These are phyloP conservation scores for Sebastes hopkinsi DNA, from an alignment of 2,797 vertebrate genomes.

Conservation along the genomic window DNA sequence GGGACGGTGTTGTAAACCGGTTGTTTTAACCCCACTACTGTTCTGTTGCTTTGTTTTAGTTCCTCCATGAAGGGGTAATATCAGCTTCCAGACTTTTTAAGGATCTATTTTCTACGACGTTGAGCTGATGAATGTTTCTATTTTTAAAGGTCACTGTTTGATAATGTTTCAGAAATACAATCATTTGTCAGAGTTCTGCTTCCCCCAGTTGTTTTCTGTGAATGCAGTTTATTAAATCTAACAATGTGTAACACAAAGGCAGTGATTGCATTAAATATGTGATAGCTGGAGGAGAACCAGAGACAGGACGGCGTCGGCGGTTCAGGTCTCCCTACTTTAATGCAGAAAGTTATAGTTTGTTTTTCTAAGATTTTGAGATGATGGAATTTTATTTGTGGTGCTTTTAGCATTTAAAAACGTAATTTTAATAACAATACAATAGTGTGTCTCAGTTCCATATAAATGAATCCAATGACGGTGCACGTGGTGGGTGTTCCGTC, in stretches of 20 bases:
- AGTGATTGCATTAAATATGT: background rate
- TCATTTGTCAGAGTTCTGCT: background rate
- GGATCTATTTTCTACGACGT: slow-evolving; percentile 19
- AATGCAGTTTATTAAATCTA: slow-evolving; percentile 11
- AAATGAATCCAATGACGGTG: no score
- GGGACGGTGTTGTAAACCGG: background rate
- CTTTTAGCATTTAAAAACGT: no score
- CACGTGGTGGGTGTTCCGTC: no score
- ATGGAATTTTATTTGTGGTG: no score
- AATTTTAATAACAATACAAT: no score
- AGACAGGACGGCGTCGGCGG: no score
- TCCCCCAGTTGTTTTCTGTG: background rate
- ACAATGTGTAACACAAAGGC: background rate
- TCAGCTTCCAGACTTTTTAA: background rate
- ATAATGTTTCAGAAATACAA: slow-evolving; percentile 34
- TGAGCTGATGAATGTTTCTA: slow-evolving; percentile 5
- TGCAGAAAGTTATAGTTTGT: no score
- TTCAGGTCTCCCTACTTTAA: no score
- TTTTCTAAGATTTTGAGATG: no score
- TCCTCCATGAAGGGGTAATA: background rate
- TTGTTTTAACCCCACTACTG: background rate
- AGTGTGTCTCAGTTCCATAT: no score
- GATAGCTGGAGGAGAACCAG: background rate
- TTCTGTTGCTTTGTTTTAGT: background rate
- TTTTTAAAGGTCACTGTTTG: slow-evolving; percentile 34